These are phyloP conservation scores for Lasioglossum baleicum DNA, from an alignment of 1,140 invertebrate genomes.

Conservation along the genomic window DNA sequence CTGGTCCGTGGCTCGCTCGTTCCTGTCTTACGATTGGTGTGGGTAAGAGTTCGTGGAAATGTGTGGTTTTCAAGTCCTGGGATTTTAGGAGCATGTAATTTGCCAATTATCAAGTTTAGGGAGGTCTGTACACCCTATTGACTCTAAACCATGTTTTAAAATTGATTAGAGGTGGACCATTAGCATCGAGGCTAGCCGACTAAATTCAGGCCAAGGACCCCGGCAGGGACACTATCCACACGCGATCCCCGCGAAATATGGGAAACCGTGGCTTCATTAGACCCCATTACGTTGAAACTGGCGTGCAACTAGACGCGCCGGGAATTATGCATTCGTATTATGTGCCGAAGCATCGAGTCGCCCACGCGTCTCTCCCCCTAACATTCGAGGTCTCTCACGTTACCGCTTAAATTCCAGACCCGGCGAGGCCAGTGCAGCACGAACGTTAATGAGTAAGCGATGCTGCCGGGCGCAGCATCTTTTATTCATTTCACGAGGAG, in stretches of 20 bases:
- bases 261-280: slow-evolving; percentile 5
- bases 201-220: no score
- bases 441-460: slow-evolving; percentile 65
- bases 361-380: slow-evolving; percentile 28
- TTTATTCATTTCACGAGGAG: slow-evolving; percentile 69
- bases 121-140: no score
- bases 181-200: no score
- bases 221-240: no score
- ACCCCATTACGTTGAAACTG: slow-evolving; percentile 11
- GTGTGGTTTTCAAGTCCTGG: no score
- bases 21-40: no score
- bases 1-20: no score
- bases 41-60: no score
- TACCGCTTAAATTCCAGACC: slow-evolving; percentile 47
- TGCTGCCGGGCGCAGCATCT: slow-evolving; percentile 60
- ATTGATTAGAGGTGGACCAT: no score
- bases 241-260: neutral
- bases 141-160: no score
- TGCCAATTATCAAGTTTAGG: no score
- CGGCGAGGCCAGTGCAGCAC: slow-evolving; percentile 17
- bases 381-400: slow-evolving; percentile 27
- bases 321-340: slow-evolving; percentile 44
- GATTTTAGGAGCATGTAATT: no score
- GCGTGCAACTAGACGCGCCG: neutral
- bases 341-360: slow-evolving; percentile 29